Conservation (phyloP, 2,888 invertebrate species). For the Diogma glabrata region DNA sequence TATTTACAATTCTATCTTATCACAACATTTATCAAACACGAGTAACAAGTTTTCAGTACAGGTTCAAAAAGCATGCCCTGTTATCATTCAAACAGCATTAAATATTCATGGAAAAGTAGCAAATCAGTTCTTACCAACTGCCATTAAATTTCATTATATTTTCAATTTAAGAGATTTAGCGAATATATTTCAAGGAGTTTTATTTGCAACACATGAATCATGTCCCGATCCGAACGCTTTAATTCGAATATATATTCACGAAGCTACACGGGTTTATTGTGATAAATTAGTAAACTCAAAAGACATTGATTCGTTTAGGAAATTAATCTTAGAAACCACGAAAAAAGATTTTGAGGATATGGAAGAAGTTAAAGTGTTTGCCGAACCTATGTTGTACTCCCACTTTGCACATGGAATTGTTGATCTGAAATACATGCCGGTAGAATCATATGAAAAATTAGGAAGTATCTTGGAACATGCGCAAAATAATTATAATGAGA, state of each 20-base stretch:
- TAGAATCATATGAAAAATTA: conserved; percentile 57
- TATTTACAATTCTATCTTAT: conserved; percentile 74
- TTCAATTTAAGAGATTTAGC: conserved; percentile 88
- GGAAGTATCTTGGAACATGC: conserved; percentile 68
- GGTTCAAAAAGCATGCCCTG: conserved; percentile 47
- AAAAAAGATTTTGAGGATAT: conserved; percentile 69
- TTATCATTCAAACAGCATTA: conserved; percentile 60
- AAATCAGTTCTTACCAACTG: conserved; percentile 76
- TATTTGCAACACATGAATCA: conserved; percentile 69
- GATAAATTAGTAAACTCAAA: conserved; percentile 78
- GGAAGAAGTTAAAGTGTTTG: conserved; percentile 59
- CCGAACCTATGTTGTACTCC: conserved; percentile 73
- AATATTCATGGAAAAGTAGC: conserved; percentile 64
- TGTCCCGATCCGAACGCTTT: conserved; percentile 58
- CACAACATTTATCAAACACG: conserved; percentile 58
- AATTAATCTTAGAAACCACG: conserved; percentile 61
- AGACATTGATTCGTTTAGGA: conserved; percentile 62
- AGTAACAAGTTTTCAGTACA: conserved; percentile 50
- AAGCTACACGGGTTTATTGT: conserved; percentile 78
- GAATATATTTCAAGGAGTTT: conserved; percentile 85
- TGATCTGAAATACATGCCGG: conserved; percentile 80
- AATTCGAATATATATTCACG: conserved; percentile 82
- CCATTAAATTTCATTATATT: conserved; percentile 87
- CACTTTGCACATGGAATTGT: conserved; percentile 88
- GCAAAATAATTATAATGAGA: conserved; percentile 74